Evolutionary conservation across 2,113 vertebrate genomes (phyloP).

Genomic region (Meles meles): DNA sequence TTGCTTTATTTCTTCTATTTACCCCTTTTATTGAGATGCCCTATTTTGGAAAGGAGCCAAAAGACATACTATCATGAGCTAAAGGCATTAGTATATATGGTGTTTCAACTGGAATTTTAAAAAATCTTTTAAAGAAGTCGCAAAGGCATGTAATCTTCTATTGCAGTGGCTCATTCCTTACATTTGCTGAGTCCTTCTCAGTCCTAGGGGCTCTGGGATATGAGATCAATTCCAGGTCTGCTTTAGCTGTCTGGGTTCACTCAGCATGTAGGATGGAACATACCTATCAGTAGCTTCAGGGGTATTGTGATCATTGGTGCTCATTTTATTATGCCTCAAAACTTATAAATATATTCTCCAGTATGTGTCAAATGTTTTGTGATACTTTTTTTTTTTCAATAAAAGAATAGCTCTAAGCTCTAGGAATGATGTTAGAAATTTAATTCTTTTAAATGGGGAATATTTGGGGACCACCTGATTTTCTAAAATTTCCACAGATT

Average conservation of each 20-base stretch:
- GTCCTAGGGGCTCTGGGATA: neutral
- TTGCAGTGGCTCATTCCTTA: neutral
- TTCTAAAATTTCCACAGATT: neutral
- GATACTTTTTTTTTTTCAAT: neutral
- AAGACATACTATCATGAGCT: neutral
- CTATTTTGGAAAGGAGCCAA: neutral
- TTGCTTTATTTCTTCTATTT: conserved; percentile 28
- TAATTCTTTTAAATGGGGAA: neutral
- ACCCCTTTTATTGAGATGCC: neutral
- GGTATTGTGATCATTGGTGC: neutral
- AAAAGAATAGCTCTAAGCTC: neutral
- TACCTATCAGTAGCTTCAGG: neutral
- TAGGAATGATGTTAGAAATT: neutral
- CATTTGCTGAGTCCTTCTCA: neutral
- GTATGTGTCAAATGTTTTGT: neutral
- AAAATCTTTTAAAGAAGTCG: neutral
- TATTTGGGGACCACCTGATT: neutral
- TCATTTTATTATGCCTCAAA: neutral
- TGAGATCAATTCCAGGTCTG: neutral
- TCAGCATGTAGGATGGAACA: neutral
- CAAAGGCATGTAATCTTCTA: neutral
- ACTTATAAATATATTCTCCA: neutral
- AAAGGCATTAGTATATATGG: neutral
- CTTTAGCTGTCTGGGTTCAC: neutral
- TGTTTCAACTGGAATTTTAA: neutral